Evolutionary conservation across 2,113 vertebrate species (phyloP).

Genomic region (Myrmecobius fasciatus): DNA sequence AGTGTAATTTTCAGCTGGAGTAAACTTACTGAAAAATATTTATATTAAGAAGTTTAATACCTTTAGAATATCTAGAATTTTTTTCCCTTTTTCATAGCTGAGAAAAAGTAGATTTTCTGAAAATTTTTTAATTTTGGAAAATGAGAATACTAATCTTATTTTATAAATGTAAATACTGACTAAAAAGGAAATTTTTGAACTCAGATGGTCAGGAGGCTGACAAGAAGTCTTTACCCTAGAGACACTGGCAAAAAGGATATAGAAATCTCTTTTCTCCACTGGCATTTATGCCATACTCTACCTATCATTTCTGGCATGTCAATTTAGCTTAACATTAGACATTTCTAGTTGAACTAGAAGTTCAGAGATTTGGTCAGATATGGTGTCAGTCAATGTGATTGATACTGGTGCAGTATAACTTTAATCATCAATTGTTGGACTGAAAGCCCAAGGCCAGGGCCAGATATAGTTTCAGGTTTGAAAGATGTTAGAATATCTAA

Average conservation of each 20-base stretch:
- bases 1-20: slow-evolving; percentile 69
- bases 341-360: not conserved
- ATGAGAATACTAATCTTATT: slow-evolving; percentile 46
- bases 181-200: not conserved
- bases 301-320: not conserved
- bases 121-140: slow-evolving; percentile 40
- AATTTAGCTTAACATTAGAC: not conserved
- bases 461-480: slow-evolving; percentile 27
- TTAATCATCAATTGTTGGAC: slow-evolving; percentile 3
- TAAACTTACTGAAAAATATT: slow-evolving; percentile 72
- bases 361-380: not conserved
- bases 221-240: not conserved
- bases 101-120: slow-evolving; percentile 41
- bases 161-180: slow-evolving; percentile 32
- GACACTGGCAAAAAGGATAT: not conserved
- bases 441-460: not conserved
- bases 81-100: slow-evolving; percentile 16
- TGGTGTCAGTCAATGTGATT: not conserved
- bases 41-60: slow-evolving; percentile 48
- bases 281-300: not conserved
- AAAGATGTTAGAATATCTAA: not conserved
- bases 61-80: slow-evolving; percentile 28
- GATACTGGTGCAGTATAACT: not conserved
- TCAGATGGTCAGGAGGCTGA: not conserved
- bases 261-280: not conserved